phyloP scores from a whole-genome alignment of 2,888 invertebrate species.

The Macrophya alboannulata region DNA sequence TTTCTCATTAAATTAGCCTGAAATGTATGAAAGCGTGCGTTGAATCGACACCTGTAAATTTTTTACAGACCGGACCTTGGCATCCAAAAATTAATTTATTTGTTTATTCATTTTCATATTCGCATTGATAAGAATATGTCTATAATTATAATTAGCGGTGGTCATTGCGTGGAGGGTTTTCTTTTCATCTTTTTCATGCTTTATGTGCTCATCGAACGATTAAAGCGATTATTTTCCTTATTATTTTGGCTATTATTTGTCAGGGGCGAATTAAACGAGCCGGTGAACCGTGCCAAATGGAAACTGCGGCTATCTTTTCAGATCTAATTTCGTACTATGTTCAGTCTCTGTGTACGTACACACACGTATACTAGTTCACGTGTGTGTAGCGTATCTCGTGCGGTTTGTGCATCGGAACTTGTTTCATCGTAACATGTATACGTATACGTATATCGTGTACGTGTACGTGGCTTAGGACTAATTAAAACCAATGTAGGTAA shows the following conservation, averaged over 20 bases:
- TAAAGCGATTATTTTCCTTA: slow-evolving; percentile 26
- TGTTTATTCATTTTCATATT: background rate
- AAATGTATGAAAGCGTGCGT: background rate
- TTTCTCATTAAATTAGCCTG: too few relatives aligned
- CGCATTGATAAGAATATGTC: background rate
- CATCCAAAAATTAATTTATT: background rate
- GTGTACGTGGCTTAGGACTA: slow-evolving; percentile 60
- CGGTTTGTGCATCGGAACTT: background rate
- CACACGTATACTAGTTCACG: background rate
- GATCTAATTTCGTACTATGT: slow-evolving; percentile 55
- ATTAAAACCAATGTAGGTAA: slow-evolving; percentile 67
- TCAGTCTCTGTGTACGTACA: slow-evolving; percentile 14
- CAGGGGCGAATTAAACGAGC: slow-evolving; percentile 49
- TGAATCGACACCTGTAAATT: background rate
- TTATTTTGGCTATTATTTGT: slow-evolving; percentile 29
- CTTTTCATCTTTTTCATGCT: too few relatives aligned
- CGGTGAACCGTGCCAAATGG: slow-evolving; percentile 50
- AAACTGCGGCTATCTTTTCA: slow-evolving; percentile 38
- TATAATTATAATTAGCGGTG: background rate
- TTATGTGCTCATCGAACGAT: background rate
- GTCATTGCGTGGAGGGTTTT: background rate
- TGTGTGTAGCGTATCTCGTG: background rate
- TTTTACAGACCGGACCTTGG: too few relatives aligned
- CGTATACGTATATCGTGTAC: background rate
- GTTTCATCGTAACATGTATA: background rate